Evolutionary conservation across 2,888 invertebrate species (phyloP).

Genomic region (Agriotes lineatus): DNA sequence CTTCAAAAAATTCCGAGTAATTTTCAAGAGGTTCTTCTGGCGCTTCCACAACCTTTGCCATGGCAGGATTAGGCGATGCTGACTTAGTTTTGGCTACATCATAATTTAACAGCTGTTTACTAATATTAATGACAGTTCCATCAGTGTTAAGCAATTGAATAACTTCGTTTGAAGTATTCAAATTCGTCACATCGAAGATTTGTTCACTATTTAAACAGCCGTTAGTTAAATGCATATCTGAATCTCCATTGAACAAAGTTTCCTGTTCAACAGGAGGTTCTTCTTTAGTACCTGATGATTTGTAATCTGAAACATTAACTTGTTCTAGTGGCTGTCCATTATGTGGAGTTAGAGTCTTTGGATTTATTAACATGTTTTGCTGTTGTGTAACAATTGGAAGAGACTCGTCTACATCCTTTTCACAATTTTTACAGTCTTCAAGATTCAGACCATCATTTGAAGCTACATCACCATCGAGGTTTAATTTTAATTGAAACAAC

Average conservation of each 20-base stretch:
- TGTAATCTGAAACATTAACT: too few species aligned
- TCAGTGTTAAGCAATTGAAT: conserved; percentile 56
- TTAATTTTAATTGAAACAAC: conserved; percentile 49
- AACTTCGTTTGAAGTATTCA: conserved; percentile 42
- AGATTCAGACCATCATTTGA: conserved; percentile 24
- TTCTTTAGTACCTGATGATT: background rate
- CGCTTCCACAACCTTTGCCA: background rate
- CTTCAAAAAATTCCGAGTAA: conserved; percentile 42
- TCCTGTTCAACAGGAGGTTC: background rate
- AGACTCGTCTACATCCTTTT: background rate
- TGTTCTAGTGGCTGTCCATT: background rate
- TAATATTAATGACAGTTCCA: conserved; percentile 51
- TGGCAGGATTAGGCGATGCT: conserved; percentile 4
- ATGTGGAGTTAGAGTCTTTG: conserved; percentile 18
- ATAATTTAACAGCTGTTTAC: conserved; percentile 43
- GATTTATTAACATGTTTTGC: conserved; percentile 23
- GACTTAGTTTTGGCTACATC: conserved; percentile 19
- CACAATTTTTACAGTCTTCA: background rate
- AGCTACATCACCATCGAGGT: conserved; percentile 28
- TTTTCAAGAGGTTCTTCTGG: background rate
- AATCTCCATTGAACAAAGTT: background rate
- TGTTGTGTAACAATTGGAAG: background rate
- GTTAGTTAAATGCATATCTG: conserved; percentile 1
- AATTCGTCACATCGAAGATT: conserved; percentile 8
- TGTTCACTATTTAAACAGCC: conserved; percentile 11